phyloP scores from a whole-genome alignment of 2,888 invertebrate genomes.

The Pseudococcus viburni region DNA sequence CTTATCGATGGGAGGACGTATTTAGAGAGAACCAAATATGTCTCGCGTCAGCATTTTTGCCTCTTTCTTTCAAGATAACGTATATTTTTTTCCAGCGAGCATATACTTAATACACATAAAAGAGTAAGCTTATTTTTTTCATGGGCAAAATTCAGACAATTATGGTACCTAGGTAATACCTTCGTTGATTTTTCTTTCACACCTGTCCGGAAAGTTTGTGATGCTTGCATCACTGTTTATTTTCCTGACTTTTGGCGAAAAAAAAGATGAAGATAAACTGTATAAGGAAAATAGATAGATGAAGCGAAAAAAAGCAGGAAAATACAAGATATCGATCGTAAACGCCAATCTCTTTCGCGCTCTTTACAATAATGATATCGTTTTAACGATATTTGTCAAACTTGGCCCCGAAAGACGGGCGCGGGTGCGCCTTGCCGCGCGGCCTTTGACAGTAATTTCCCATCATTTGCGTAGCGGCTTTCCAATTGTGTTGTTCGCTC shows the following conservation, averaged over 20 bases:
- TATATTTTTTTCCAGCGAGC: no score
- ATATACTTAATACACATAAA: no score
- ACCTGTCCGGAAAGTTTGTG: no score
- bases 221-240: no score
- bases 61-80: no score
- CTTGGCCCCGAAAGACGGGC: background rate
- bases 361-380: conserved; percentile 55
- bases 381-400: conserved; percentile 57
- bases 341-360: conserved; percentile 47
- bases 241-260: background rate
- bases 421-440: background rate
- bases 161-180: no score
- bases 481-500: conserved; percentile 34
- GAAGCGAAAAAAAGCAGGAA: background rate
- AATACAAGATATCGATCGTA: conserved; percentile 30
- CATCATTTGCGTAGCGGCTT: conserved; percentile 60
- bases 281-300: background rate
- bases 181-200: no score
- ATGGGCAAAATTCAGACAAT: no score
- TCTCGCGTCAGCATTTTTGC: no score
- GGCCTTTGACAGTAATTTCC: conserved; percentile 60
- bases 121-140: no score
- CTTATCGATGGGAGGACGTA: no score
- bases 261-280: conserved; percentile 10
- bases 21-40: no score